A percentile compares a stretch with the other conserved stretches of the same genome.
Evolutionary conservation across 1,140 invertebrate species (phyloP).

Genomic region (Chlorops oryzae): DNA sequence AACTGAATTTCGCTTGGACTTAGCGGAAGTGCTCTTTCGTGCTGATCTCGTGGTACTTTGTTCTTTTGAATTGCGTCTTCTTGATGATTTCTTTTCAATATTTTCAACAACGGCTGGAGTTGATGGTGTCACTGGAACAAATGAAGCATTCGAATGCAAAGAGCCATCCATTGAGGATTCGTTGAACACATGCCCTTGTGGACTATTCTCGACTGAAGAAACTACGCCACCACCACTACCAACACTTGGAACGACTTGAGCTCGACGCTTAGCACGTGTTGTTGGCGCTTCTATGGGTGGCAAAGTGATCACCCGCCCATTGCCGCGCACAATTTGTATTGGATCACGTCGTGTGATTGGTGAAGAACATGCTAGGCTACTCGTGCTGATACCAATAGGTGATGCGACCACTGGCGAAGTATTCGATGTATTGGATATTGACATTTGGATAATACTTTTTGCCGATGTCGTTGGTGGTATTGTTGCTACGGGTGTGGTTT

Average conservation of each 20-base stretch:
- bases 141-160: slow-evolving; percentile 11
- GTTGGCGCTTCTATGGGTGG: slow-evolving; percentile 74
- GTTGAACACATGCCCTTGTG: no score
- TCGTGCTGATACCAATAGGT: not conserved
- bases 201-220: no score
- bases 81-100: not conserved
- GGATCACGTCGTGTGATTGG: slow-evolving; percentile 50
- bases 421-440: slow-evolving; percentile 12
- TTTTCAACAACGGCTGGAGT: slow-evolving; percentile 4
- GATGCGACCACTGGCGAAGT: not conserved
- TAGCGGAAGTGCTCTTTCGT: not conserved
- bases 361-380: not conserved
- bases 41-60: not conserved
- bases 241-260: slow-evolving; percentile 19
- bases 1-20: slow-evolving; percentile 18
- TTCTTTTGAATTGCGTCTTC: slow-evolving; percentile 13
- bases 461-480: no score
- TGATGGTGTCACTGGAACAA: slow-evolving; percentile 13
- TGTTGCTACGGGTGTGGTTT: no score
- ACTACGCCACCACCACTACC: no score
- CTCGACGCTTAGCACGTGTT: slow-evolving; percentile 52
- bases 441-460: slow-evolving; percentile 17
- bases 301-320: slow-evolving; percentile 65
- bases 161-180: slow-evolving; percentile 12
- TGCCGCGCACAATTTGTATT: slow-evolving; percentile 62